These are phyloP conservation scores for Acinonyx jubatus DNA, from an alignment of 2,113 vertebrate species.

Conservation along the genomic window DNA sequence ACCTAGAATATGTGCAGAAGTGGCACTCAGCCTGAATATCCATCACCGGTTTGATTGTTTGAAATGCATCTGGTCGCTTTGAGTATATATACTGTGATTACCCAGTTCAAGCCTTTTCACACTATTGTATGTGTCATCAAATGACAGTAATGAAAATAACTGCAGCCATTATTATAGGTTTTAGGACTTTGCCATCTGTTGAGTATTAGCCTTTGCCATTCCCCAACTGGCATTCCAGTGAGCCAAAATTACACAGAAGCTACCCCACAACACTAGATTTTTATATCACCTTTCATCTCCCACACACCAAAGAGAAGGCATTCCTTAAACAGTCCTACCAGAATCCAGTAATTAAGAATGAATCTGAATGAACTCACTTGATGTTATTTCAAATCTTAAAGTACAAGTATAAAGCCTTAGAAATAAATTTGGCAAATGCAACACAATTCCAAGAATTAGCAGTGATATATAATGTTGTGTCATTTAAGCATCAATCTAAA, in stretches of 20 bases:
- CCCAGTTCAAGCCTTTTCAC: slow-evolving; percentile 81
- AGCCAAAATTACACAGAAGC: slow-evolving; percentile 71
- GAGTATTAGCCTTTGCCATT: slow-evolving; percentile 86
- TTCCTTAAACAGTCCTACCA: slow-evolving; percentile 38
- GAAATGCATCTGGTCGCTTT: slow-evolving; percentile 82
- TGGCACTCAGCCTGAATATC: slow-evolving; percentile 80
- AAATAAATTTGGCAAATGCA: not conserved
- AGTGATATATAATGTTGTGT: not conserved
- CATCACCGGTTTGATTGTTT: slow-evolving; percentile 78
- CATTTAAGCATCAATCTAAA: slow-evolving; percentile 34
- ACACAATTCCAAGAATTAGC: not conserved
- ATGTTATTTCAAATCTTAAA: slow-evolving; percentile 42
- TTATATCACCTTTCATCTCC: slow-evolving; percentile 53
- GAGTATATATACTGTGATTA: slow-evolving; percentile 82
- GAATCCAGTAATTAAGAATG: slow-evolving; percentile 36
- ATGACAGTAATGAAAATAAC: slow-evolving; percentile 85
- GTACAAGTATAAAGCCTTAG: not conserved
- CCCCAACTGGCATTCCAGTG: slow-evolving; percentile 73
- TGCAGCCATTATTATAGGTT: slow-evolving; percentile 82
- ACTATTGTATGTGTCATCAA: slow-evolving; percentile 79
- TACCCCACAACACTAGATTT: not conserved
- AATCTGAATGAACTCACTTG: not conserved
- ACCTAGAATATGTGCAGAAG: slow-evolving; percentile 80
- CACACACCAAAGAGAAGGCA: not conserved
- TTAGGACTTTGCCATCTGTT: slow-evolving; percentile 86